phyloP scores from a whole-genome alignment of 2,888 invertebrate genomes.

The Euproctis similis region DNA sequence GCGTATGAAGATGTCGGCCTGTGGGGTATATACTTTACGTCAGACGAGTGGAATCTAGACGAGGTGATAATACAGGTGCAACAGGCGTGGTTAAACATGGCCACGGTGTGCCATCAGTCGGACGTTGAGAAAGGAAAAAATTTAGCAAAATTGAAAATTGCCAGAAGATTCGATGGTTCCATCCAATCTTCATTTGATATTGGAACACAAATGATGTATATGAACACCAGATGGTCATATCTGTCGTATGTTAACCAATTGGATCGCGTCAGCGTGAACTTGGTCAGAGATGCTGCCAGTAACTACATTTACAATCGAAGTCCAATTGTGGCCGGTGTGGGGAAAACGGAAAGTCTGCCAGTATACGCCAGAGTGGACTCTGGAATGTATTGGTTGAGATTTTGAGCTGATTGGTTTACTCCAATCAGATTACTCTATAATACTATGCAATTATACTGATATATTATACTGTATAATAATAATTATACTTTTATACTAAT shows the following conservation, averaged over 20 bases:
- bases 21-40: slow-evolving; percentile 65
- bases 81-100: slow-evolving; percentile 53
- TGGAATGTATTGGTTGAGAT: slow-evolving; percentile 52
- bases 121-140: slow-evolving; percentile 48
- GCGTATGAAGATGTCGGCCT: slow-evolving; percentile 56
- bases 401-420: too few species aligned
- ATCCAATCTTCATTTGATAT: slow-evolving; percentile 46
- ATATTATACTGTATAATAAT: background rate
- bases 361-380: slow-evolving; percentile 50
- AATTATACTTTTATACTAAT: background rate
- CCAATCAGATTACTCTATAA: too few species aligned
- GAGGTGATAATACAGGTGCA: slow-evolving; percentile 49
- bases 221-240: slow-evolving; percentile 25
- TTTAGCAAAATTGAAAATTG: slow-evolving; percentile 37
- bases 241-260: slow-evolving; percentile 5
- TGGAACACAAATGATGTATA: slow-evolving; percentile 45
- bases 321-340: slow-evolving; percentile 56
- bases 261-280: slow-evolving; percentile 6
- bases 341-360: slow-evolving; percentile 55
- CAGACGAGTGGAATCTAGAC: slow-evolving; percentile 37
- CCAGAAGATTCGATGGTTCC: slow-evolving; percentile 33
- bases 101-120: slow-evolving; percentile 26
- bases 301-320: slow-evolving; percentile 32
- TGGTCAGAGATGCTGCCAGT: slow-evolving; percentile 24
- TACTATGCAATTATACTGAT: too few species aligned